Evolutionary conservation across 1,140 invertebrate species (phyloP), one percentile per base, ranked within the genome.

Genomic region (Drosophila biarmipes): DNA sequence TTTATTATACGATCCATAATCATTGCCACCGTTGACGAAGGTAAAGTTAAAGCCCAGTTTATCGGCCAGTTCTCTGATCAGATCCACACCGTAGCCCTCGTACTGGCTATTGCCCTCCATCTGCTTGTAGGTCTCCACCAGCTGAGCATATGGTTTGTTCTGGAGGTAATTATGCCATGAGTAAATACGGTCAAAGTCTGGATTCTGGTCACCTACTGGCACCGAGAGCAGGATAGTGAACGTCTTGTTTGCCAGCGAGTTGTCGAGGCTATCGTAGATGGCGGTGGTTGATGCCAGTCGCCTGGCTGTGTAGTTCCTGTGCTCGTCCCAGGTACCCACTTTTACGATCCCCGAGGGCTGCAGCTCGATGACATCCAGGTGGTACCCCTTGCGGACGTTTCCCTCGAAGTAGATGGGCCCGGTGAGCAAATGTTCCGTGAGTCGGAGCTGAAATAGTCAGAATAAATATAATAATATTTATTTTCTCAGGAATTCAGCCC

Each of bases 21-120:
- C 62, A 87, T 97, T 96, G 17, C 93, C 93, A 78, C 97, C 96
- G 29, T 96, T 93, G 27, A 94, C 93, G 73, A 98, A 96, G 0
- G 95, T 96, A 80, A 97, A 99, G 90, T 97, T 98, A 90, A 98
- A 98, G 6, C 96, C 95, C 5, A 98, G 92, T 73, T 96, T 93
- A 67, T 94, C 92, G 4, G 96, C 94, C 12, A 98, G 92, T 80
- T 95, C 94, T 14, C 96, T 93, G 51, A 98, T 96, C 12, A 98
- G 92, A 91, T 97, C 96, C 17, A 98, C 94, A 6, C 95, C 95
- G 81, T 96, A 97, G 34, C 97, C 97, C 92, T 97, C 94, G 76
- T 95, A 98, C n/a, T 96, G 94, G 61, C 96, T 96, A 85, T 98
- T 98, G 0, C 97, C 97, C 37, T 93, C 93, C 54, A 97, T 93